Conservation (phyloP, 2,113 vertebrate species). For the Ibidorhyncha struthersii region DNA sequence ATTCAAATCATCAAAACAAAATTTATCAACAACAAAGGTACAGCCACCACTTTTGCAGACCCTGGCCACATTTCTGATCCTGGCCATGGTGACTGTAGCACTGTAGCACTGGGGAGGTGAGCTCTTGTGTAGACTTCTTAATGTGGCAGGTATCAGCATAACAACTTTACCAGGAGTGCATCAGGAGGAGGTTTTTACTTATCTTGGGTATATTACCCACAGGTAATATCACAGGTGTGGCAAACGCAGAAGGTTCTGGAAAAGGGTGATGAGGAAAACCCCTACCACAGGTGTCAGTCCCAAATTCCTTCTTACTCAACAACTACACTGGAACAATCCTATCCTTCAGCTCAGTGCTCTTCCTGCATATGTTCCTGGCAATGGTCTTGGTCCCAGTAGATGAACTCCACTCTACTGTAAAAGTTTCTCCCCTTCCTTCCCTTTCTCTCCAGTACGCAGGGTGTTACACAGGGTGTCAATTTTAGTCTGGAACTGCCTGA, state of each 20-base stretch:
- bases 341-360: background rate
- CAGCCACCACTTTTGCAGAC: background rate
- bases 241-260: background rate
- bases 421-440: background rate
- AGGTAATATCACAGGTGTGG: no score
- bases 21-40: background rate
- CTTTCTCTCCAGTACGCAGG: background rate
- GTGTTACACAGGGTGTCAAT: background rate
- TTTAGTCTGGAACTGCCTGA: background rate
- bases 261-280: background rate
- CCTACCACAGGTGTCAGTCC: background rate
- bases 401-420: background rate
- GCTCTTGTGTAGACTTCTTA: background rate
- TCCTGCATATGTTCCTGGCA: background rate
- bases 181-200: background rate
- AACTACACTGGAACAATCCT: background rate
- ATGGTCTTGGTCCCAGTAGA: background rate
- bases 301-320: background rate
- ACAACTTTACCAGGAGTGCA: background rate
- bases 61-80: background rate
- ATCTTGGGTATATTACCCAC: background rate
- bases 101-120: background rate
- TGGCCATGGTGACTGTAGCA: background rate
- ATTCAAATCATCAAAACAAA: background rate
- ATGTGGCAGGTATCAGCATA: fast-evolving